Evolutionary conservation across 1,140 invertebrate genomes (phyloP), one percentile per base, ranked within the genome.

Genomic region (Patella vulgata): DNA sequence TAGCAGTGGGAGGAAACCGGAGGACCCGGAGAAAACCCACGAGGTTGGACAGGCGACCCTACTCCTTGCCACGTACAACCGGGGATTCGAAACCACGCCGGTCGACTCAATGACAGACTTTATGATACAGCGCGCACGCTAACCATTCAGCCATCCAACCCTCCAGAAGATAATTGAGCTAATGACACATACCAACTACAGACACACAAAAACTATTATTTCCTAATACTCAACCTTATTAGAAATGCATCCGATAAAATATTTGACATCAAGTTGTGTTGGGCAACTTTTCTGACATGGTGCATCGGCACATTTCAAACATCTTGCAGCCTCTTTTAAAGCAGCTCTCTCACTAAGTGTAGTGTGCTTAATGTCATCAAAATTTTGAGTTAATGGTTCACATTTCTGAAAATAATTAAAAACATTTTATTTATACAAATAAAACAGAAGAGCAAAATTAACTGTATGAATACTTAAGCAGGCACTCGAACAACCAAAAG

Each of bases 241-340:
- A 36, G 95, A 89, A 73, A 99, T 99, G 75, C 93, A 95, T 0
- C 93, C 94, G 48, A 99, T 99, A 78, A 99, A 99, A 30, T 90
- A 89, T 83, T 99, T 99, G 50, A 99, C 90, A 78, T 99, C 97
- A 33, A 99, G 84, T 82, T 98, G 95, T 0, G 97, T 99, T 0
- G 97, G 97, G 77, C 97, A 99, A 5, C 93, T 95, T 83, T 99
- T 99, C 85, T 99, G 97, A 80, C 97, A 99, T 0, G 97, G 97
- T 0, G 97, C 96, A 86, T 99, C 97, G 0, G 93, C 96, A 84
- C 97, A 99, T 83, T 99, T 99, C 9, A 99, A 85, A 81, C 96
- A 98, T 55, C 96, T 87, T 0, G 90, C 88, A 0, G 97, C 94
- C 85, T 99, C 97, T 63, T 87, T 89, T 17, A 99, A 80, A 0